These are phyloP conservation scores for Zaprionus tsacasi DNA, from an alignment of 1,140 invertebrate species.

Conservation along the genomic window DNA sequence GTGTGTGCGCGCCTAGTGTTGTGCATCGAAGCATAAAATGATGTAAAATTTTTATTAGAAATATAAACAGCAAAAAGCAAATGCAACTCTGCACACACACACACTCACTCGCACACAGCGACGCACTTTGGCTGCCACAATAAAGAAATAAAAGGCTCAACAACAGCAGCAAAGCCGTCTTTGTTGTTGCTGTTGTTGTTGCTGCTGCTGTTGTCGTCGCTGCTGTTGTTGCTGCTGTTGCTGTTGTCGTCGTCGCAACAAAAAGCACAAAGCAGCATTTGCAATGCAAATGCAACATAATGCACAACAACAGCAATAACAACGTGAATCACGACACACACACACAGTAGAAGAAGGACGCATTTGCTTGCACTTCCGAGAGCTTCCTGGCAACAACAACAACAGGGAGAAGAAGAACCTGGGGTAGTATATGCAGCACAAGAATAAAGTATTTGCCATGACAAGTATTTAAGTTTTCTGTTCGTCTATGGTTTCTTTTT, in stretches of 20 bases:
- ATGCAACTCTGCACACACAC: constrained; percentile 33
- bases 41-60: constrained; percentile 80
- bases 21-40: constrained; percentile 74
- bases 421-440: constrained; percentile 1
- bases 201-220: constrained; percentile 30
- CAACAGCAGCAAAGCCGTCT: constrained; percentile 60
- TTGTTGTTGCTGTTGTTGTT: constrained; percentile 48
- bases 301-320: constrained; percentile 56
- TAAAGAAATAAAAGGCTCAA: constrained; percentile 76
- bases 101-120: constrained; percentile 21
- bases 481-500: constrained; percentile 1
- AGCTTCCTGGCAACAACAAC: constrained; percentile 45
- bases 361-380: constrained; percentile 74
- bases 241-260: constrained; percentile 43
- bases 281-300: constrained; percentile 81
- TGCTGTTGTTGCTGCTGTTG: background rate
- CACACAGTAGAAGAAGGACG: constrained; percentile 47
- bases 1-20: constrained; percentile 41
- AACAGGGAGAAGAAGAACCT: constrained; percentile 17
- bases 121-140: constrained; percentile 65
- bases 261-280: constrained; percentile 77
- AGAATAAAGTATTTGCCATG: constrained; percentile 61
- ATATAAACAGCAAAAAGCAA: constrained; percentile 73
- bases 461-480: constrained; percentile 72
- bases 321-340: constrained; percentile 52